Conservation (phyloP, 2,797 vertebrate species). For the Poecilia wingei region DNA sequence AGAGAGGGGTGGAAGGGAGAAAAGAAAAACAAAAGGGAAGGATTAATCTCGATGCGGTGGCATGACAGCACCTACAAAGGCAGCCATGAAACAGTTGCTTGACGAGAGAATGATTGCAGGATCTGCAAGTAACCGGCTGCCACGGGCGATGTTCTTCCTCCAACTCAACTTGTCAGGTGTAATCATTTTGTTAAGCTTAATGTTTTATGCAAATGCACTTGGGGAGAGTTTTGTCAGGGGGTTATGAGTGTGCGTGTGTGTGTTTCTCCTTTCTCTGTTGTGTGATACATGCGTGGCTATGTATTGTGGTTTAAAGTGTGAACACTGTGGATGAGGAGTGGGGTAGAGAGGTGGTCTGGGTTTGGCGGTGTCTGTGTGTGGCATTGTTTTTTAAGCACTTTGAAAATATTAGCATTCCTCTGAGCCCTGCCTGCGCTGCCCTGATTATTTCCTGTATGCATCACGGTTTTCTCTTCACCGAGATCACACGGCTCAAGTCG, state of each 20-base stretch:
- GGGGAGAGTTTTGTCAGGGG: constrained; percentile 80
- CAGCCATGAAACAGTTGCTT: constrained; percentile 78
- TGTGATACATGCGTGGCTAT: constrained; percentile 61
- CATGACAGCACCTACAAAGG: constrained; percentile 82
- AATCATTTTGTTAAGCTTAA: constrained; percentile 89
- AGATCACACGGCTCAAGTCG: constrained; percentile 78
- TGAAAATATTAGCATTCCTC: constrained; percentile 84
- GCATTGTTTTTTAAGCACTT: constrained; percentile 79
- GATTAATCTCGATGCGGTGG: constrained; percentile 81
- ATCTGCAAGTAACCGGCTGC: constrained; percentile 82
- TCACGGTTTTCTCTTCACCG: constrained; percentile 74
- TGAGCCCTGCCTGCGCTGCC: constrained; percentile 78
- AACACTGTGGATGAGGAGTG: constrained; percentile 34
- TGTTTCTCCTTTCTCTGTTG: constrained; percentile 57
- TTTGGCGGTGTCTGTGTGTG: constrained; percentile 57
- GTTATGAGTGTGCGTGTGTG: constrained; percentile 52
- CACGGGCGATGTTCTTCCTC: constrained; percentile 84
- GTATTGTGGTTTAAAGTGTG: constrained; percentile 64
- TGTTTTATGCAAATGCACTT: constrained; percentile 87
- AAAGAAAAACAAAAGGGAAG: constrained; percentile 81
- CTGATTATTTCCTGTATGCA: constrained; percentile 83
- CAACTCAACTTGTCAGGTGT: constrained; percentile 87
- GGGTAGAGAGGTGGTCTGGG: constrained; percentile 38
- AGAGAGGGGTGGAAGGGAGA: constrained; percentile 76
- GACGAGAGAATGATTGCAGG: constrained; percentile 83